A percentile compares a stretch with the other conserved stretches of the same genome.
phyloP scores from a whole-genome alignment of 2,797 vertebrate species.

The Hylomyscus alleni region DNA sequence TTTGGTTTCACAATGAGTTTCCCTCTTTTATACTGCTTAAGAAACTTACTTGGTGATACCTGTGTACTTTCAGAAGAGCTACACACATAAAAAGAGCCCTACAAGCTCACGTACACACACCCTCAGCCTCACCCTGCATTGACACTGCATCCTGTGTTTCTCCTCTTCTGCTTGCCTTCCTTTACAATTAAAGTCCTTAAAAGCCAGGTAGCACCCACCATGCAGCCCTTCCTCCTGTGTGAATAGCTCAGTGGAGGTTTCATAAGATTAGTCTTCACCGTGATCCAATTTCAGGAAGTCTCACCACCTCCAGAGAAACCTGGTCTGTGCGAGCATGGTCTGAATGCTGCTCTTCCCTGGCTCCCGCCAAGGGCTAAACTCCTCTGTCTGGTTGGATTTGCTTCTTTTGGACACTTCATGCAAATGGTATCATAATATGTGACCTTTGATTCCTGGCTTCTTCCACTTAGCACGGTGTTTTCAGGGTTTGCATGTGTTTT shows the following conservation, averaged over 20 bases:
- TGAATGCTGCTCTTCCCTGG: not conserved
- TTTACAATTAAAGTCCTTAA: not conserved
- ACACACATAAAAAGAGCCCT: conserved; percentile 21
- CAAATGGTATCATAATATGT: not conserved
- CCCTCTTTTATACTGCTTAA: not conserved
- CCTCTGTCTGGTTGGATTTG: conserved; percentile 24
- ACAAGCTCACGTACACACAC: not conserved
- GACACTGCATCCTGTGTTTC: not conserved
- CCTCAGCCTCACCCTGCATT: not conserved
- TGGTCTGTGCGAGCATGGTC: not conserved
- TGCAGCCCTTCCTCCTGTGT: not conserved
- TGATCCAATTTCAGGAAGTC: conserved; percentile 14
- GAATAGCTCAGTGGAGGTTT: not conserved
- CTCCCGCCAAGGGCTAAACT: not conserved
- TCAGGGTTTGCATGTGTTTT: not conserved
- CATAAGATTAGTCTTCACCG: not conserved
- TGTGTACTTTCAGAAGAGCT: conserved; percentile 24
- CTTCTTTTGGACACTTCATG: not conserved
- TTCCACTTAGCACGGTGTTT: not conserved
- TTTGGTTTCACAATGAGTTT: conserved; percentile 17
- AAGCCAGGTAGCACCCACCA: not conserved
- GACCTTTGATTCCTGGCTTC: not conserved
- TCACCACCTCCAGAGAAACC: not conserved
- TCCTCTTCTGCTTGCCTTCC: not conserved
- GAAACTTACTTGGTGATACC: not conserved